Percentiles rank a stretch among this genome's conserved stretches.
Evolutionary conservation across 2,888 invertebrate species (phyloP).

Genomic region (Agapostemon virescens): DNA sequence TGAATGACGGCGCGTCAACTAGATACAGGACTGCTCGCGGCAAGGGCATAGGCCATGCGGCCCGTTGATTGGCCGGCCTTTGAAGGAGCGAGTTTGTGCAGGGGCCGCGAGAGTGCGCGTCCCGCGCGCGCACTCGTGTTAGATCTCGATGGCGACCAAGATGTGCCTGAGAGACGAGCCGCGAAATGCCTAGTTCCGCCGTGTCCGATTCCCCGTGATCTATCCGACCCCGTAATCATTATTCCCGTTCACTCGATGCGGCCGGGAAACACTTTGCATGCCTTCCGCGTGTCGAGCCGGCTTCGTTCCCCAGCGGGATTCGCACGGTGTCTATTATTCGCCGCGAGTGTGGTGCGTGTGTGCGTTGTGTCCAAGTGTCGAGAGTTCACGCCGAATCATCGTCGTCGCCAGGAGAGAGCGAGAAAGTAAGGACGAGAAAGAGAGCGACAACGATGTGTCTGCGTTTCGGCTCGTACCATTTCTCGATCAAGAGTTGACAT

Average conservation of each 20-base stretch:
- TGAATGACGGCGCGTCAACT: constrained; percentile 49
- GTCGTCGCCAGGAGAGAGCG: constrained; percentile 51
- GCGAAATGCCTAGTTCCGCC: constrained; percentile 52
- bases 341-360: constrained; percentile 59
- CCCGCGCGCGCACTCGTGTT: constrained; percentile 64
- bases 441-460: constrained; percentile 57
- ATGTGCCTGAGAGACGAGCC: constrained; percentile 62
- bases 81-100: constrained; percentile 59
- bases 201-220: constrained; percentile 37
- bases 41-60: constrained; percentile 69
- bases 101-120: constrained; percentile 59
- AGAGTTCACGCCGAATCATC: constrained; percentile 63
- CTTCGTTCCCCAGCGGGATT: constrained; percentile 26
- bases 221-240: constrained; percentile 19
- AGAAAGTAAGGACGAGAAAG: constrained; percentile 53
- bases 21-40: constrained; percentile 57
- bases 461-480: constrained; percentile 56
- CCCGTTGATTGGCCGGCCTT: constrained; percentile 72
- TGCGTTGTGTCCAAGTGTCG: constrained; percentile 62
- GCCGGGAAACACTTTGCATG: constrained; percentile 48
- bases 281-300: constrained; percentile 37
- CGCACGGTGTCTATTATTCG: constrained; percentile 46
- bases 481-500: constrained; percentile 63
- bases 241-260: constrained; percentile 45
- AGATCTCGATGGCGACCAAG: constrained; percentile 69